Conservation (phyloP, 2,113 vertebrate genomes). For the Ophiodon elongatus region DNA sequence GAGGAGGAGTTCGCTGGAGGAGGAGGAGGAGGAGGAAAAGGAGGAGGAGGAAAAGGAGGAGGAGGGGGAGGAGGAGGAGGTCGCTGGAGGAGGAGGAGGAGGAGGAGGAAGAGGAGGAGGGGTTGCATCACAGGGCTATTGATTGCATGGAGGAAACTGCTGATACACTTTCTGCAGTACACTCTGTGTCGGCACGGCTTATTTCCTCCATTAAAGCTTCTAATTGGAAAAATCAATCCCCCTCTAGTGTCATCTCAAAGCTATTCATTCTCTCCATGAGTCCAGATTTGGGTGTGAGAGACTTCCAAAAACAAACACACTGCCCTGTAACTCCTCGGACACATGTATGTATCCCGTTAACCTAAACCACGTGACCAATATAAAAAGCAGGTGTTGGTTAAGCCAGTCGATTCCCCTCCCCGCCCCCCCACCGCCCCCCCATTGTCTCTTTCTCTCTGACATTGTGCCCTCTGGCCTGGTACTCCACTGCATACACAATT, state of each 20-base stretch:
- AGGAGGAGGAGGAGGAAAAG: not conserved
- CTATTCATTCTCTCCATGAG: conserved; percentile 27
- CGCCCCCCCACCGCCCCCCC: not conserved
- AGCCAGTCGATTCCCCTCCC: conserved; percentile 49
- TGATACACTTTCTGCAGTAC: conserved; percentile 66
- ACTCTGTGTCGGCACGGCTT: conserved; percentile 40
- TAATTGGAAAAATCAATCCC: conserved; percentile 61
- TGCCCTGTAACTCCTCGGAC: conserved; percentile 12
- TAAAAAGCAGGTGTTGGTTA: conserved; percentile 66
- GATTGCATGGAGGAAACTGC: conserved; percentile 64
- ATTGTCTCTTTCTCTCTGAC: conserved; percentile 59
- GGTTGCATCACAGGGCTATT: conserved; percentile 59
- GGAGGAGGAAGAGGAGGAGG: not conserved
- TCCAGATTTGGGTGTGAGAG: not conserved
- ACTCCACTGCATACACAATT: conserved; percentile 73
- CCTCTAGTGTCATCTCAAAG: conserved; percentile 19
- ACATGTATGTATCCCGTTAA: conserved; percentile 33
- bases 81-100: not conserved
- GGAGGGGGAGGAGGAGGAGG: not conserved
- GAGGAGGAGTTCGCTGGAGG: not conserved
- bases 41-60: not conserved
- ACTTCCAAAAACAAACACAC: not conserved
- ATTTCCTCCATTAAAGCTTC: conserved; percentile 60
- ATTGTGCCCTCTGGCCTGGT: conserved; percentile 55
- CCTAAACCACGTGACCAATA: conserved; percentile 36